These are phyloP conservation scores for Lampris megalopsis DNA, from an alignment of 2,113 vertebrate species.

Conservation along the genomic window DNA sequence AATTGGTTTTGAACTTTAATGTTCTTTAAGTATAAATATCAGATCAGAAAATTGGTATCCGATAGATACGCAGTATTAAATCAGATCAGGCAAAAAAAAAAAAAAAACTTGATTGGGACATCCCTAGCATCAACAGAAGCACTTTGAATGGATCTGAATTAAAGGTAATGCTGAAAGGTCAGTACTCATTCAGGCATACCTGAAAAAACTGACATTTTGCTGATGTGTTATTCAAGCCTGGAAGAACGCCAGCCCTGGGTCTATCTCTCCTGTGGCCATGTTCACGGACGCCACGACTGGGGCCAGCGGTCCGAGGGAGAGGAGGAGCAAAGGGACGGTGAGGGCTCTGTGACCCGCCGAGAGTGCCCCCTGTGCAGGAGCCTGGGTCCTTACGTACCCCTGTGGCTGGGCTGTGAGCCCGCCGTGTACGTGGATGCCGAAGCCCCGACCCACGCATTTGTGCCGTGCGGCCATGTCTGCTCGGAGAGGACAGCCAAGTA, in stretches of 20 bases:
- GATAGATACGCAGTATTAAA: too few relatives aligned
- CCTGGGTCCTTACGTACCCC: conserved; percentile 94
- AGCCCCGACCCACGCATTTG: conserved; percentile 92
- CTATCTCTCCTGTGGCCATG: conserved; percentile 95
- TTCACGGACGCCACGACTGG: conserved; percentile 98
- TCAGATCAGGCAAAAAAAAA: too few relatives aligned
- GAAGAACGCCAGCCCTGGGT: conserved; percentile 99
- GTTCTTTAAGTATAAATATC: too few relatives aligned
- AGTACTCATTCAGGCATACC: neutral
- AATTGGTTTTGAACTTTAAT: too few relatives aligned
- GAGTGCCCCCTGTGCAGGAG: conserved; percentile 97
- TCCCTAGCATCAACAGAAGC: too few relatives aligned
- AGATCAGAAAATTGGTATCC: too few relatives aligned
- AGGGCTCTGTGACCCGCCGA: conserved; percentile 80
- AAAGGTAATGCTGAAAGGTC: too few relatives aligned
- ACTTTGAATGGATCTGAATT: too few relatives aligned
- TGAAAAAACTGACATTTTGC: neutral
- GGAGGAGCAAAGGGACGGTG: conserved; percentile 58
- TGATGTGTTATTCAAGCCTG: conserved; percentile 76
- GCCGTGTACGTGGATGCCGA: conserved; percentile 95
- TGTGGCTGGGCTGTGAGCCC: conserved; percentile 96
- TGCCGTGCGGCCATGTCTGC: conserved; percentile 96
- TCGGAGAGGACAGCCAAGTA: conserved; percentile 95
- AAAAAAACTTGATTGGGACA: too few relatives aligned
- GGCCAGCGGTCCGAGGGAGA: conserved; percentile 77